Evolutionary conservation across 1,140 invertebrate genomes (phyloP), one percentile per base, ranked within the genome.

Genomic region (Maconellicoccus hirsutus): DNA sequence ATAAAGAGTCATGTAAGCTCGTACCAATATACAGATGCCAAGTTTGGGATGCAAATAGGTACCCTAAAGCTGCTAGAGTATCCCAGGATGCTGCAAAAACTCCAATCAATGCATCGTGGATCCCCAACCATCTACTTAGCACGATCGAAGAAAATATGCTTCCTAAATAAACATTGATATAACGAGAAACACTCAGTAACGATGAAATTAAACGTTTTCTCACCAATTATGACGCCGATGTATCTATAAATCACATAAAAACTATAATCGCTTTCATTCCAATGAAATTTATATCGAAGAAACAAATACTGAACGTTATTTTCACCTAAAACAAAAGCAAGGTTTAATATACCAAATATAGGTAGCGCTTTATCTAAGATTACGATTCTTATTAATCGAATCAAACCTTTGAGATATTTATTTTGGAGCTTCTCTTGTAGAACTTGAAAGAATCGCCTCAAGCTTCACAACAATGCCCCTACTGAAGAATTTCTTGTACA

Each of bases 241-340:
- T 52, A 16, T 52, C 42, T 52, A 16, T 52, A 52, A 52, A 52
- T 52, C 2, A 52, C 10, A 16, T 52, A 76, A 27, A 73, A 70
- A 25, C 74, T 74, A 38, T 73, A 75, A 6, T 75, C 42, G 0
- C 61, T 69, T 71, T 74, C 72, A 69, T 72, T 72, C 75, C 74
- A 76, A 22, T 72, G 69, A 38, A 75, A 73, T 59, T 75, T 74
- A 52, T 75, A 71, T 14, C 75, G 59, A 12, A 75, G 69, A 69
- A 73, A 76, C 16, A 76, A 70, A 61, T 75, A 76, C 23, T 75
- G 22, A n/a, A 75, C 59, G 12, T 72, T 70, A 42, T 70, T 69
- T 71, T 75, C 75, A 12, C 75, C 75, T 72, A 71, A 73, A 71
- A 23, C 23, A 70, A 23, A n/a, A 73, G 23, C 2, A 52, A 52